Conservation (phyloP, 2,888 invertebrate genomes). For the Salticus scenicus region DNA sequence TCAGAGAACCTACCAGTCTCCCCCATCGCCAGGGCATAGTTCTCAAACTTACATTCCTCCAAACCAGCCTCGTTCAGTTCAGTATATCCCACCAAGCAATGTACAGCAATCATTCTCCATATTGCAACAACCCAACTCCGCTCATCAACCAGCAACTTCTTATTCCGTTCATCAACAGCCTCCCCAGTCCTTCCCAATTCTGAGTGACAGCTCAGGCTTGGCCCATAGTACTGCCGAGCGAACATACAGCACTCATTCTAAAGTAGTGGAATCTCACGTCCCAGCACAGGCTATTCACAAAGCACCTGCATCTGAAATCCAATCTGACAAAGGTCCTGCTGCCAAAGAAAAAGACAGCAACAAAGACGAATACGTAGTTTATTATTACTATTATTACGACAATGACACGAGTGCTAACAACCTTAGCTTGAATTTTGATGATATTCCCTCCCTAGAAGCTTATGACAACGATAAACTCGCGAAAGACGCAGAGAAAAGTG, state of each 20-base stretch:
- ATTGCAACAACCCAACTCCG: neutral
- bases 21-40: neutral
- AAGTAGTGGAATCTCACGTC: conserved; percentile 24
- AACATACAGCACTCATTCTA: conserved; percentile 28
- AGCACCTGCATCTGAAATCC: conserved; percentile 64
- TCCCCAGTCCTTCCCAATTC: neutral
- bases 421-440: conserved; percentile 64
- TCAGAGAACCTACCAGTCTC: neutral
- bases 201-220: neutral
- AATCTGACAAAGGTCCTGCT: conserved; percentile 24
- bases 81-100: neutral
- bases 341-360: conserved; percentile 60
- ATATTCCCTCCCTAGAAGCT: conserved; percentile 63
- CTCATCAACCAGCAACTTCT: conserved; percentile 2
- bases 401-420: conserved; percentile 38
- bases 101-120: neutral
- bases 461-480: conserved; percentile 50
- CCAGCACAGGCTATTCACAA: conserved; percentile 55
- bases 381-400: conserved; percentile 70
- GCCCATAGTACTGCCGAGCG: conserved; percentile 6
- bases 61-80: conserved; percentile 8
- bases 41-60: neutral
- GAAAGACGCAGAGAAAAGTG: conserved; percentile 37
- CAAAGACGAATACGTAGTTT: conserved; percentile 67
- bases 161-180: conserved; percentile 37